Base-by-base conservation (phyloP, 1,140 invertebrate species). In the Lepeophtheirus salmonis region DNA sequence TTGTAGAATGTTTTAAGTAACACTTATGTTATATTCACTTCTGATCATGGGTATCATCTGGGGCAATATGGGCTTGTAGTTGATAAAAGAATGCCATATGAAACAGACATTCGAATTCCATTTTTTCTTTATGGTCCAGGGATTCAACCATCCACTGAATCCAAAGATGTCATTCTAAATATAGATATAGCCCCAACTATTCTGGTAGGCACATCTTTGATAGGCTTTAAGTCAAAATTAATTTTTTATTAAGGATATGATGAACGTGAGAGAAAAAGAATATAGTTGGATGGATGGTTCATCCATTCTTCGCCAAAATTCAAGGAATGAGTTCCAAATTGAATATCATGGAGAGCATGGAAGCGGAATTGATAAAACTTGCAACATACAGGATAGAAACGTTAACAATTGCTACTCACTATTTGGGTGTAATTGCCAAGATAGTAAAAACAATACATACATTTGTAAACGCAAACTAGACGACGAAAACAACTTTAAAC, bases 31-130 rank as follows among this genome's bases (percentile, higher is more conserved):
- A 79, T 90, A 51, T 86, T 82, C 65, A 83, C 85, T 0, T 89
- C 86, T 0, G 87, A 92, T 68, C 89, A 90, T 74, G 87, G 87
- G 53, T 91, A 81, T 71, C 88, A 91, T 73, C 73, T 89, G 66
- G 86, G 84, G 81, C 73, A 70, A 67, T 70, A 88, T 70, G 79
- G 82, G 20, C 76, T 88, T 71, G 82, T 87, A 0, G 80, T 80
- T 67, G 89, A 91, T 70, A 92, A 92, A 68, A 74, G 88, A 18
- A 84, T 89, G 64, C 82, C 84, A 0, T 92, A 92, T 68, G 86
- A 92, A 67, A 82, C 84, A 2, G 89, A 92, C 67, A 83, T 89
- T 25, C 76, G 78, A 66, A 79, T 91, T 0, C 88, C 89, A 3
- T 71, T 92, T 13, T 65, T 89, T 22, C 78, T 91, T 2, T 72